Percentiles rank a stretch among this genome's conserved stretches.
phyloP scores from a whole-genome alignment of 2,888 invertebrate species.

The Trichacis sp. region DNA sequence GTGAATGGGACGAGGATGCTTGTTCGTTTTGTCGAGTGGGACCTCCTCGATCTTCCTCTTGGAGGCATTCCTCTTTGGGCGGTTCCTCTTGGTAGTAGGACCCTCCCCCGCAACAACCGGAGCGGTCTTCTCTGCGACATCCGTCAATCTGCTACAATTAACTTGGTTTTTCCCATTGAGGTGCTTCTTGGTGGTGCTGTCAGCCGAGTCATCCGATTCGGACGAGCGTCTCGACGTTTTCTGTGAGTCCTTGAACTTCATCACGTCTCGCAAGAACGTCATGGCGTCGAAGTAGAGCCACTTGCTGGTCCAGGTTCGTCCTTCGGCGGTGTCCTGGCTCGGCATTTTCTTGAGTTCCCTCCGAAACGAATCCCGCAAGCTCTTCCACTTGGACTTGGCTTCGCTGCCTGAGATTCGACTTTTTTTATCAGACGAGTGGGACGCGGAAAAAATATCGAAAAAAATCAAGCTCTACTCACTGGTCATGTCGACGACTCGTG shows the following conservation, averaged over 20 bases:
- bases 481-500: conserved; percentile 37
- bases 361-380: conserved; percentile 35
- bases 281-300: conserved; percentile 34
- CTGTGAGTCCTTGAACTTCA: conserved; percentile 34
- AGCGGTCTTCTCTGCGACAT: conserved; percentile 14
- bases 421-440: no score
- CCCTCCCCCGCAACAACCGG: no score
- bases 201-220: conserved; percentile 28
- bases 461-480: conserved; percentile 41
- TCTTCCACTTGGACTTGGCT: conserved; percentile 38
- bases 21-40: no score
- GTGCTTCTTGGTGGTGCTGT: conserved; percentile 17
- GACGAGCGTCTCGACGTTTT: conserved; percentile 22
- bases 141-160: conserved; percentile 13
- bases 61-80: neutral
- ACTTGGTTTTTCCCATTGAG: conserved; percentile 24
- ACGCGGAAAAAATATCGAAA: no score
- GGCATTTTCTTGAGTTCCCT: conserved; percentile 40
- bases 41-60: no score
- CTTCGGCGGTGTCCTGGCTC: conserved; percentile 13
- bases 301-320: conserved; percentile 25
- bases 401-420: conserved; percentile 34
- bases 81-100: conserved; percentile 4
- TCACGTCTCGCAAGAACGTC: conserved; percentile 27
- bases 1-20: no score